phyloP scores from a whole-genome alignment of 2,113 vertebrate genomes.

The Pelmatolapia mariae region DNA sequence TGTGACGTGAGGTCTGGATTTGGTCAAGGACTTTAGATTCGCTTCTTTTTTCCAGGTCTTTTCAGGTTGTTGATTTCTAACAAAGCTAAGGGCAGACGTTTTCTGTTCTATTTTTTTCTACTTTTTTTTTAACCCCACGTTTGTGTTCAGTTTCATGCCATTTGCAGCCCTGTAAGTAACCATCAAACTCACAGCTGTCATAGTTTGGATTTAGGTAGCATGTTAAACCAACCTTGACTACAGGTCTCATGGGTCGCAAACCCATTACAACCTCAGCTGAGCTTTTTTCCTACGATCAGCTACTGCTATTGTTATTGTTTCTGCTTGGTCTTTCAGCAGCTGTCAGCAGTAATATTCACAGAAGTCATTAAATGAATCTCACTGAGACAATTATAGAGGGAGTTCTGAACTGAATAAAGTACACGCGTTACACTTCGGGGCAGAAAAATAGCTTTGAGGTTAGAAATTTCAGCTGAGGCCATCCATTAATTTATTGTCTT shows the following conservation, averaged over 20 bases:
- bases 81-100: not conserved
- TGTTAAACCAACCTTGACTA: not conserved
- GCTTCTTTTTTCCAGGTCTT: not conserved
- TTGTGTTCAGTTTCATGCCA: not conserved
- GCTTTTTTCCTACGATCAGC: not conserved
- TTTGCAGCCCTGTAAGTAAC: not conserved
- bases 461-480: not conserved
- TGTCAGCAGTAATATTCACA: conserved; percentile 37
- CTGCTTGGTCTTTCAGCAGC: conserved; percentile 15
- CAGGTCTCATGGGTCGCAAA: not conserved
- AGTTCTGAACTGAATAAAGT: not conserved
- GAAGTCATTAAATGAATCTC: conserved; percentile 26
- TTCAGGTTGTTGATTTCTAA: not conserved
- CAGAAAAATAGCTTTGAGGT: not conserved
- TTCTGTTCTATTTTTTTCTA: not conserved
- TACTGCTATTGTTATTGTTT: conserved; percentile 27
- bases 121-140: not conserved
- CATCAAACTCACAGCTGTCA: not conserved
- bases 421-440: not conserved
- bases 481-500: not conserved
- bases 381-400: conserved; percentile 24
- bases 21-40: not conserved
- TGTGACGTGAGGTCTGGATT: not conserved
- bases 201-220: not conserved
- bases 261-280: conserved; percentile 14